Evolutionary conservation across 1,140 invertebrate genomes (phyloP).

Genomic region (Penaeus indicus): DNA sequence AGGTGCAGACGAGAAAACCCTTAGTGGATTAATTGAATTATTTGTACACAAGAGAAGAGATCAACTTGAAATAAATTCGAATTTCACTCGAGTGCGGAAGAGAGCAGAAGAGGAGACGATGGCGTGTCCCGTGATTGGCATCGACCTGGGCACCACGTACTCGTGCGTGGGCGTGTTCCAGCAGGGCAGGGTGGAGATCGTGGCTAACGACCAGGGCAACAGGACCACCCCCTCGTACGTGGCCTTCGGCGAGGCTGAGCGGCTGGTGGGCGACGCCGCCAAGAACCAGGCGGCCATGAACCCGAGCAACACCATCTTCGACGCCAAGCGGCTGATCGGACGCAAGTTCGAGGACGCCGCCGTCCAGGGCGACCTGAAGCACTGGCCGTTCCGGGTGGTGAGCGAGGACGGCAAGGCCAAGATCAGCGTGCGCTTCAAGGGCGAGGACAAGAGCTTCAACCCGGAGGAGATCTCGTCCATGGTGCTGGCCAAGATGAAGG

Average conservation of each 20-base stretch:
- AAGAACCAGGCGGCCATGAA: constrained; percentile 77
- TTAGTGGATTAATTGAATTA: no score
- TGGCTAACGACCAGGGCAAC: constrained; percentile 97
- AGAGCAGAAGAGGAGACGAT: neutral
- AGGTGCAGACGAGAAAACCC: no score
- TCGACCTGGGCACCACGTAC: constrained; percentile 78
- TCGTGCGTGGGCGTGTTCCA: constrained; percentile 68
- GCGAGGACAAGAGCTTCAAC: no score
- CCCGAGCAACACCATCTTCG: no score
- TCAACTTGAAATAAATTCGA: neutral
- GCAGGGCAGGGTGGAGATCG: constrained; percentile 91
- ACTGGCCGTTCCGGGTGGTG: constrained; percentile 76
- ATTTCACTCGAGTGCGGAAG: no score
- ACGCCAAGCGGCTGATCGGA: constrained; percentile 69
- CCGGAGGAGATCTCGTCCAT: constrained; percentile 73
- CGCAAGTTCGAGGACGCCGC: constrained; percentile 71
- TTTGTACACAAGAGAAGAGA: no score
- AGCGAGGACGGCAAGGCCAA: no score
- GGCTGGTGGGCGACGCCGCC: constrained; percentile 96
- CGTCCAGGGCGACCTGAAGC: constrained; percentile 71
- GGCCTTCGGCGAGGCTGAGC: constrained; percentile 98
- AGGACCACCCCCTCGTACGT: no score
- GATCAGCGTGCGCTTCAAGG: no score
- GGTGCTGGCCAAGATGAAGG: no score
- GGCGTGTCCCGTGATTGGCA: constrained; percentile 66